Evolutionary conservation across 2,113 vertebrate species (phyloP).

Genomic region (Ondatra zibethicus): DNA sequence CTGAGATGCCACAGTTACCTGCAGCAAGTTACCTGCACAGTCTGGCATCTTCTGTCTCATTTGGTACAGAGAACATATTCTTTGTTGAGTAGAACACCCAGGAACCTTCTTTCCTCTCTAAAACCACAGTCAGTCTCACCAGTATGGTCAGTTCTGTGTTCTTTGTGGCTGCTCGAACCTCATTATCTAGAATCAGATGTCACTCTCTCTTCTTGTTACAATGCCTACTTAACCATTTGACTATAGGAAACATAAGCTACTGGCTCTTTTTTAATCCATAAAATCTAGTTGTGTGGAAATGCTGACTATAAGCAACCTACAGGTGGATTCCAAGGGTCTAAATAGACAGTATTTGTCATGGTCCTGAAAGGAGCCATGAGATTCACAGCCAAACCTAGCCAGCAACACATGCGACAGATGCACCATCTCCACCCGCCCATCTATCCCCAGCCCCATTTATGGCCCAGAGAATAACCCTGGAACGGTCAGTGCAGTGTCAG

Average conservation of each 20-base stretch:
- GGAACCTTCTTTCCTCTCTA: background rate
- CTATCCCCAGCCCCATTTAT: background rate
- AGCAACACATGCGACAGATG: background rate
- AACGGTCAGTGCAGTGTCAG: background rate
- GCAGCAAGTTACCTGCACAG: too few relatives aligned
- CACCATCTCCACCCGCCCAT: background rate
- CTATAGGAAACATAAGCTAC: background rate
- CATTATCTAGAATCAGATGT: background rate
- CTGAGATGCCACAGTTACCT: background rate
- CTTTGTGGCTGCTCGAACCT: background rate
- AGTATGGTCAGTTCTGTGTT: background rate
- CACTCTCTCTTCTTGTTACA: constrained; percentile 1
- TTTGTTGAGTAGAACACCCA: background rate
- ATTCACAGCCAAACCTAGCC: constrained; percentile 1
- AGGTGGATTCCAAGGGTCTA: background rate
- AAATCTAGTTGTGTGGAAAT: background rate
- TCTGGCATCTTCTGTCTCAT: background rate
- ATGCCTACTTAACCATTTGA: constrained; percentile 26
- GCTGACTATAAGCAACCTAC: background rate
- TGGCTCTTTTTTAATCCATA: background rate
- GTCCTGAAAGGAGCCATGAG: constrained; percentile 36
- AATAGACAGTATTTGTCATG: constrained; percentile 28
- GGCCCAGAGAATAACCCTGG: background rate
- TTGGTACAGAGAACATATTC: background rate
- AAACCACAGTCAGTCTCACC: background rate